Evolutionary conservation across 2,888 invertebrate genomes (phyloP), one percentile per base, ranked within the genome.

Genomic region (Ophion ventricosus): DNA sequence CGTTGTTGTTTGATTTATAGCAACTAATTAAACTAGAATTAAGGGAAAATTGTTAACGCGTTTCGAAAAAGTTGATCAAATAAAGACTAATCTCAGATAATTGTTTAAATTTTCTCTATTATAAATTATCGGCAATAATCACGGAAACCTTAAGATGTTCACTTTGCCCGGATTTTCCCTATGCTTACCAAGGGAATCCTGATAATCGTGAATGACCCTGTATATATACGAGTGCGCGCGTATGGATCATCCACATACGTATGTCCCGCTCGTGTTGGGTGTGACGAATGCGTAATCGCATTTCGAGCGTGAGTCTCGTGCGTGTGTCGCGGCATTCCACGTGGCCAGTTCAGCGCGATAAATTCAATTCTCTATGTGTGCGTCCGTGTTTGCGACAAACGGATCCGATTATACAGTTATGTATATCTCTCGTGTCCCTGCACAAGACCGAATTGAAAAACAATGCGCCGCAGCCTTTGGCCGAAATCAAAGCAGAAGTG

Each of bases 271-370:
- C 20, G 11, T 69, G 64, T 69, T 69, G 69, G 69, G 43, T 74
- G 69, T 78, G 74, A 78, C 81, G 70, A 84, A 69, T 66, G 74
- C 64, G 64, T 78, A 80, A 80, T 77, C 77, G 84, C 73, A 70
- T 74, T 84, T 70, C 74, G 80, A 69, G 56, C 73, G 73, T 69
- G 54, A 40, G 57, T 66, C 25, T 56, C 20, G 57, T 74, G 14
- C 63, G 67, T 63, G 67, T 26, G 66, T 56, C 43, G 80, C 79
- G 74, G 67, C 80, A 80, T 81, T 84, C 80, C 80, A 74, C 74
- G 84, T 84, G 84, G 74, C 67, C 69, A 78, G 64, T 84, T 80
- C 81, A 64, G 23, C 74, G 78, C 69, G 77, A 20, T 78, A 70
- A 80, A 78, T 81, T 59, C 57, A 74, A 26, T 74, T 74, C 26